Percentiles rank a stretch among this genome's conserved stretches.
phyloP scores from a whole-genome alignment of 2,797 vertebrate genomes.

The Thamnophis elegans region DNA sequence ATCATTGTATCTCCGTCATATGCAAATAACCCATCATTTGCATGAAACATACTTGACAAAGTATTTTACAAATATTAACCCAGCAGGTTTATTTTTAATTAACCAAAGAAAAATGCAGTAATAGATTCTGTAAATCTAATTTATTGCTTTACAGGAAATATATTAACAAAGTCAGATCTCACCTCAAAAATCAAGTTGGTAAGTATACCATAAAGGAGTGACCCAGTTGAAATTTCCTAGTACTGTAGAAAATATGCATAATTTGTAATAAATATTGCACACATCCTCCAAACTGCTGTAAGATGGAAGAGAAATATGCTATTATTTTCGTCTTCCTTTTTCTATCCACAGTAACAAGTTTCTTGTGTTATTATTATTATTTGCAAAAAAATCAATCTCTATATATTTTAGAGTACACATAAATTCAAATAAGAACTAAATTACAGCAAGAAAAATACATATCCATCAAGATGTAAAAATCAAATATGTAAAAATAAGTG shows the following conservation, averaged over 20 bases:
- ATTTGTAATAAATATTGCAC: conserved; percentile 23
- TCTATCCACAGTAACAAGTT: conserved; percentile 5
- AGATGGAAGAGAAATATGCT: conserved; percentile 1
- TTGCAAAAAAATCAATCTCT: conserved; percentile 23
- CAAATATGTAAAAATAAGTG: not conserved
- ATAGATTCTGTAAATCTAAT: conserved; percentile 31
- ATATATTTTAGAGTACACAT: conserved; percentile 16
- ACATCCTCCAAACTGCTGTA: conserved; percentile 32
- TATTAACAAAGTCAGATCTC: conserved; percentile 7
- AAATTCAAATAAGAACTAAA: not conserved
- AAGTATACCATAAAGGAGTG: not conserved
- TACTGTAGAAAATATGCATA: conserved; percentile 17
- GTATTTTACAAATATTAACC: not conserved
- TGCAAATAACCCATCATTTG: not conserved
- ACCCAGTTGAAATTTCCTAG: conserved; percentile 32
- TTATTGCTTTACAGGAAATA: conserved; percentile 33
- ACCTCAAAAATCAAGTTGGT: conserved; percentile 14
- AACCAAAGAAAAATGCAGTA: conserved; percentile 8
- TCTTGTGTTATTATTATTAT: conserved; percentile 30
- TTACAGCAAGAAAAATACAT: not conserved
- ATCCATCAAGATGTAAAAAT: not conserved
- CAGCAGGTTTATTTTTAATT: not conserved
- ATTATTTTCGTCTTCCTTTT: conserved; percentile 17
- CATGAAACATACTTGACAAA: not conserved
- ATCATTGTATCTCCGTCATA: not conserved